Conservation (phyloP, 2,113 vertebrate species). For the Spermophilus dauricus region DNA sequence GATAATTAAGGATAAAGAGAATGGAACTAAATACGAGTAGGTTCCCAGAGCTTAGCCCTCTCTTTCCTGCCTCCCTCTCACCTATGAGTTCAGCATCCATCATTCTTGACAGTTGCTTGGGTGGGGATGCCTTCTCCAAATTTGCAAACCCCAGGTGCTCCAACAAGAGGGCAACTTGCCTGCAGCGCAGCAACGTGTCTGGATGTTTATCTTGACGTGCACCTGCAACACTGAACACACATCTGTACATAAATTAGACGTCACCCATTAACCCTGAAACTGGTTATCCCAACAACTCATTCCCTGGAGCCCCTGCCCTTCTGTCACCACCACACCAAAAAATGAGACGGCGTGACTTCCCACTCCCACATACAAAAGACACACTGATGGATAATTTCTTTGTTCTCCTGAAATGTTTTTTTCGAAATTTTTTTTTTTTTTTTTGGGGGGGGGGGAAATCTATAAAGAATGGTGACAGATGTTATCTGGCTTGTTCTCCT, state of each 20-base stretch:
- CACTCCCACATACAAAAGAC: not conserved
- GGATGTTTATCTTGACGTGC: slow-evolving; percentile 54
- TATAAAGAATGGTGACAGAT: slow-evolving; percentile 10
- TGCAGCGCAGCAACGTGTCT: not conserved
- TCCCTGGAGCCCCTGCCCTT: fast-evolving
- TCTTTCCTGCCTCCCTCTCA: not conserved
- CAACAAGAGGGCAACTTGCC: slow-evolving; percentile 27
- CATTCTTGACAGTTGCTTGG: slow-evolving; percentile 64
- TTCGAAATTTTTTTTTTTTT: not conserved
- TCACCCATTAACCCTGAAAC: not conserved
- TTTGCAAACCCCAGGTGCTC: slow-evolving; percentile 61
- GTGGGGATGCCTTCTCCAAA: not conserved
- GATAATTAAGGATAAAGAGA: slow-evolving; percentile 12
- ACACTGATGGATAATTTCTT: not conserved
- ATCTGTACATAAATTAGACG: slow-evolving; percentile 1
- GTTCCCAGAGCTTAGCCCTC: slow-evolving; percentile 33
- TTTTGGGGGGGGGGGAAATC: not conserved
- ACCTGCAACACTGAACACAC: slow-evolving; percentile 11
- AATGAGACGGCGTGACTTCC: not conserved
- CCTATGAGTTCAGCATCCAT: slow-evolving; percentile 44
- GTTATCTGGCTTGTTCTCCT: not conserved
- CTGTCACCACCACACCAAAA: too few species aligned
- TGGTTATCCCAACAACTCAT: not conserved
- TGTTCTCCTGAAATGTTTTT: not conserved
- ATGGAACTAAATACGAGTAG: slow-evolving; percentile 32